A percentile compares a stretch with the other conserved stretches of the same genome.
These are phyloP conservation scores for Sylvilagus floridanus DNA, from an alignment of 2,797 vertebrate species.

Conservation along the genomic window DNA sequence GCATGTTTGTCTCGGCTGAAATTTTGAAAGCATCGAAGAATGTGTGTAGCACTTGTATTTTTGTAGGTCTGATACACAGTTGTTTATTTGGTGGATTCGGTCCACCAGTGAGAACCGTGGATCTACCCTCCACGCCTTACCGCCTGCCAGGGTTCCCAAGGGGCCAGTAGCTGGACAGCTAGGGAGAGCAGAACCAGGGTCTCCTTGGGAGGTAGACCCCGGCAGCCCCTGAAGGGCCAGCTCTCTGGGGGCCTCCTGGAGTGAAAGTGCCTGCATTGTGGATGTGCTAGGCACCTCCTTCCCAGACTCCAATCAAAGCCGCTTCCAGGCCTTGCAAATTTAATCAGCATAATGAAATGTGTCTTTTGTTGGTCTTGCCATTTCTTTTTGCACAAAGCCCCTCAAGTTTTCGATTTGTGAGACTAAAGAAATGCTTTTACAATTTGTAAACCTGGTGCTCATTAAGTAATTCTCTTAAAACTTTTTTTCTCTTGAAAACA, in stretches of 20 bases:
- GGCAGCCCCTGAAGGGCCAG: background rate
- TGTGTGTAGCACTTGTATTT: conserved; percentile 82
- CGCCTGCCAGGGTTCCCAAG: background rate
- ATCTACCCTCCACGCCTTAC: background rate
- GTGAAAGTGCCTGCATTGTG: background rate
- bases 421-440: conserved; percentile 31
- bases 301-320: background rate
- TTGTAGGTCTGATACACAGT: conserved; percentile 26
- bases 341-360: background rate
- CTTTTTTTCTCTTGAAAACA: conserved; percentile 45
- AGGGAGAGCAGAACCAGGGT: background rate
- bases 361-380: conserved; percentile 32
- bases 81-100: conserved; percentile 64
- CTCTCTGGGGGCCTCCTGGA: background rate
- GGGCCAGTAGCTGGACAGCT: background rate
- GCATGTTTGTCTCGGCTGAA: conserved; percentile 79
- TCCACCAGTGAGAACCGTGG: conserved; percentile 63
- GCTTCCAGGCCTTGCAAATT: background rate
- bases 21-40: conserved; percentile 77
- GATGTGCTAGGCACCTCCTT: background rate
- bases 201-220: background rate
- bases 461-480: conserved; percentile 50
- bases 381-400: conserved; percentile 12
- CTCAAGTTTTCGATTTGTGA: conserved; percentile 47
- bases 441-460: conserved; percentile 60